phyloP scores from a whole-genome alignment of 2,888 invertebrate species.

The Chaetoderma sp. region DNA sequence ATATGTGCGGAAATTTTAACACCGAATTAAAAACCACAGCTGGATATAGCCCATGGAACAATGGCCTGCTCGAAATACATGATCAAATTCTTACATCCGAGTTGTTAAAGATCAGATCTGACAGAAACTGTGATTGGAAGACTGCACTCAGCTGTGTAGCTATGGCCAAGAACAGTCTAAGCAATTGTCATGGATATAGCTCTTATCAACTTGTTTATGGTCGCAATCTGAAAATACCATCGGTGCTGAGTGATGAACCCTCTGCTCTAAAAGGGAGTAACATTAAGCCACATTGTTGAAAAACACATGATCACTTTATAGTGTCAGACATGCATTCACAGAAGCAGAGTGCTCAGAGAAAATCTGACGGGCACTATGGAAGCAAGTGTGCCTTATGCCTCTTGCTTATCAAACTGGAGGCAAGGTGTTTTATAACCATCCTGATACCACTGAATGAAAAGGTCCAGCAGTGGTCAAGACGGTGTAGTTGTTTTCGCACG shows the following conservation, averaged over 20 bases:
- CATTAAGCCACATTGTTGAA: too few relatives aligned
- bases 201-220: conserved; percentile 22
- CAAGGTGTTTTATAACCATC: conserved; percentile 34
- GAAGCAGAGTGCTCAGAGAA: conserved; percentile 17
- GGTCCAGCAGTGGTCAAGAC: conserved; percentile 40
- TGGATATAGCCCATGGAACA: conserved; percentile 15
- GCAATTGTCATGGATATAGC: conserved; percentile 10
- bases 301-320: neutral
- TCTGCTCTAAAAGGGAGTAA: conserved; percentile 22
- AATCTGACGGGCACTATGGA: conserved; percentile 18
- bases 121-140: conserved; percentile 23
- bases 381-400: conserved; percentile 2
- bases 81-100: conserved; percentile 21
- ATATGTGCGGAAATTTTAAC: conserved; percentile 30
- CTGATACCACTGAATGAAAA: conserved; percentile 34
- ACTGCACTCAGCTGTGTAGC: conserved; percentile 16
- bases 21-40: conserved; percentile 18
- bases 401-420: conserved; percentile 25
- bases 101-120: conserved; percentile 17
- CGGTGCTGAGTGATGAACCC: conserved; percentile 11
- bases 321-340: conserved; percentile 1
- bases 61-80: conserved; percentile 9
- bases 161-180: conserved; percentile 13
- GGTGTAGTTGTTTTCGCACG: conserved; percentile 37
- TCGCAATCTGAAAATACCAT: conserved; percentile 23